Percentiles rank a stretch among this genome's conserved stretches.
Conservation (phyloP, 1,140 invertebrate species). For the Melipona quadrifasciata region DNA sequence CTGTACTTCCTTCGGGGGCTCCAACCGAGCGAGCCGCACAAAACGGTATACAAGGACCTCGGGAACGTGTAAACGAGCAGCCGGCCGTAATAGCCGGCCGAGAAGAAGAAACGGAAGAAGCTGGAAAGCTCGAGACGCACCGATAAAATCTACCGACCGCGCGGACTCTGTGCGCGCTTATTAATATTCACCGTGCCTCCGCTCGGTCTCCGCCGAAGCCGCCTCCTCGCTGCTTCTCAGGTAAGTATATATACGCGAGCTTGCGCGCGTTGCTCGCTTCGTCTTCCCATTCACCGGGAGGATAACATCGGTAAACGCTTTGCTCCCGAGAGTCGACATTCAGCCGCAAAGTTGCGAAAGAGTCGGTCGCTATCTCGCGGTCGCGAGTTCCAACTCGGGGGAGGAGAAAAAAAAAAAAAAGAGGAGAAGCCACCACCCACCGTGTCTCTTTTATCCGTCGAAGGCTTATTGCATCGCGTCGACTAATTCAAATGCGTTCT, state of each 20-base stretch:
- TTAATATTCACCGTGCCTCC: slow-evolving; percentile 73
- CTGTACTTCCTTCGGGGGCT: slow-evolving; percentile 45
- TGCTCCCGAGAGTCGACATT: slow-evolving; percentile 30
- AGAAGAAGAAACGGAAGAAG: slow-evolving; percentile 59
- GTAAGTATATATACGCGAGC: not conserved
- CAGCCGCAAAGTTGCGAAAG: slow-evolving; percentile 47
- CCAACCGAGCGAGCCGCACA: slow-evolving; percentile 17
- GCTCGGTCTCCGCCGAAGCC: slow-evolving; percentile 9
- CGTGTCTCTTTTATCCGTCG: not conserved
- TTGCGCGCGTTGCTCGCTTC: slow-evolving; percentile 28
- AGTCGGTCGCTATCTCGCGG: slow-evolving; percentile 26
- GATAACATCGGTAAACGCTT: slow-evolving; percentile 70
- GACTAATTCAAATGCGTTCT: slow-evolving; percentile 30
- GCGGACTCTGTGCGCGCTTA: slow-evolving; percentile 53
- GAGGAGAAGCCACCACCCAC: not conserved
- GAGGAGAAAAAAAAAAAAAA: not conserved
- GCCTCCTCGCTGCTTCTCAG: slow-evolving; percentile 18
- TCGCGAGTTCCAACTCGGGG: too few species aligned
- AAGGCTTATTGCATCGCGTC: slow-evolving; percentile 33
- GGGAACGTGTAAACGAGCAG: slow-evolving; percentile 58
- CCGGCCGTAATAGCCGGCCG: slow-evolving; percentile 53
- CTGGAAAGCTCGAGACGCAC: slow-evolving; percentile 58
- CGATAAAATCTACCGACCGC: slow-evolving; percentile 70
- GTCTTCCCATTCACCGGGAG: slow-evolving; percentile 38
- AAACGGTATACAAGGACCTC: slow-evolving; percentile 45